Evolutionary conservation across 2,113 vertebrate species (phyloP), one percentile per base, ranked within the genome.

Genomic region (Leptosomus discolor): DNA sequence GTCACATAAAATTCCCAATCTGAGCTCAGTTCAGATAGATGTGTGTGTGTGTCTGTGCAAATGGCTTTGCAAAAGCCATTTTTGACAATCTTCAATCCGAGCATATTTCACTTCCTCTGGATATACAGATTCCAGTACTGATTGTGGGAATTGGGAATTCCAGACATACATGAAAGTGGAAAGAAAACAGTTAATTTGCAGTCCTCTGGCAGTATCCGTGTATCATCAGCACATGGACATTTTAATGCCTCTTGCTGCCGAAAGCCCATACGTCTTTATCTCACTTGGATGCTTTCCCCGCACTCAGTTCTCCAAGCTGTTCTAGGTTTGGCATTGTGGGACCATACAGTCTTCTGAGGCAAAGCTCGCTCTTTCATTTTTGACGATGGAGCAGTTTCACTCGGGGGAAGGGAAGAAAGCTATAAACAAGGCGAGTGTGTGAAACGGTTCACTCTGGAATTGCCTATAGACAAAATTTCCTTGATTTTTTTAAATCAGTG

Each of bases 301-400:
- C 43, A 45, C 29, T 92, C 69, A 37, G 24, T 94, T 75, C 43
- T 90, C 61, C 34, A 53, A 64, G 61, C 29, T 92, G 61, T 91
- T 94, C 22, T 75, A 81, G 94, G 22, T 84, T 95, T 95, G 80
- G 80, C 86, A 94, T 75, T 97, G 46, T 86, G 57, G 50, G 43
- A 78, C 37, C 1, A 0, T 54, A 45, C 27, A 91, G 50, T 65
- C 60, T 85, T 96, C 75, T 89, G 57, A 84, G 60, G 68, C 64
- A 78, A 91, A 85, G 48, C 51, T 80, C 6, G 1, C 27, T 51
- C 43, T 89, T 78, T 67, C 8, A 11, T 67, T 94, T 91, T 41
- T 91, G 21, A 18, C 16, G 2, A 43, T 51, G 56, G 43, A 91
- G 61, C 85, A 69, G 19, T 87, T 94, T 95, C 80, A 75, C 60